Percentiles rank a stretch among this genome's conserved stretches.
Evolutionary conservation across 2,113 vertebrate species (phyloP).

Genomic region (Hydropotes inermis): DNA sequence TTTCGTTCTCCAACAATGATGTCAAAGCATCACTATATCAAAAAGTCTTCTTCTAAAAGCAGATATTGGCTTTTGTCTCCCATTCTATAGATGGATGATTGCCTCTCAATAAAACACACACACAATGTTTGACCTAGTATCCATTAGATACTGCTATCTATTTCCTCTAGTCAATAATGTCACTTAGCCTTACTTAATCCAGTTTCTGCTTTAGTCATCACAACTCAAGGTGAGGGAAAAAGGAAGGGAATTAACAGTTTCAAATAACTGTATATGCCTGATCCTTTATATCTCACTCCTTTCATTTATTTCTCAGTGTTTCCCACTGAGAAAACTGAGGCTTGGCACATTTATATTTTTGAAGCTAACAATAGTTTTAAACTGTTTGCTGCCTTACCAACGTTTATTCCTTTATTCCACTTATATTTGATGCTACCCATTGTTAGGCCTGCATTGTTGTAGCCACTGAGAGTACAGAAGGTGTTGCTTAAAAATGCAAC

Average conservation of each 20-base stretch:
- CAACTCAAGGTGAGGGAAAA: neutral
- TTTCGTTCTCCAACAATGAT: neutral
- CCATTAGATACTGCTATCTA: neutral
- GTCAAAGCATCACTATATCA: neutral
- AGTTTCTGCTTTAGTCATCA: slow-evolving; percentile 6
- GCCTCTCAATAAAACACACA: neutral
- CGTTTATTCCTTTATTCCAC: neutral
- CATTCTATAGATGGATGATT: neutral
- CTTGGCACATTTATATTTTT: neutral
- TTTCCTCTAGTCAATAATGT: neutral
- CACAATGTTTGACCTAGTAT: accelerated
- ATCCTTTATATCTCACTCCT: neutral
- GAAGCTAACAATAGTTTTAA: neutral
- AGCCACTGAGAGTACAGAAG: neutral
- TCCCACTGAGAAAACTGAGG: neutral
- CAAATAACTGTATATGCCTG: neutral
- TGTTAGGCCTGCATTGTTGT: neutral
- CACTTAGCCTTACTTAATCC: neutral
- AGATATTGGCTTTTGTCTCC: neutral
- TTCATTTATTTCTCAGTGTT: neutral
- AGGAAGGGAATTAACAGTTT: neutral
- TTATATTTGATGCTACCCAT: neutral
- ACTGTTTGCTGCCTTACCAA: neutral
- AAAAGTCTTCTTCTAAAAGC: neutral
- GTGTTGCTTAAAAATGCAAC: neutral